Percentiles rank a stretch among this genome's conserved stretches.
phyloP scores from a whole-genome alignment of 2,888 invertebrate species.

The Cheilosia soror region DNA sequence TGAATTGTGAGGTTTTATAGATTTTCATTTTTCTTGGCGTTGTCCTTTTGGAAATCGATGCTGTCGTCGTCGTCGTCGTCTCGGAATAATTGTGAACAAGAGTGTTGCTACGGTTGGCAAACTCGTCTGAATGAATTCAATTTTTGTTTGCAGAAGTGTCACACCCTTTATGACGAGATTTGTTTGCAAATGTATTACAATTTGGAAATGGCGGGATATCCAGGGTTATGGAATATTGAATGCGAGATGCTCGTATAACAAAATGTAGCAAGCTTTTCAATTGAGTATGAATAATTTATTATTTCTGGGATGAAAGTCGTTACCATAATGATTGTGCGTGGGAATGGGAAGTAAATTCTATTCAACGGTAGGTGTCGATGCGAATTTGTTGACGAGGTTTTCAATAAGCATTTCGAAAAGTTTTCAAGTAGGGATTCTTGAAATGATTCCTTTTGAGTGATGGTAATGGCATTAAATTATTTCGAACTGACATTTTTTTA shows the following conservation, averaged over 20 bases:
- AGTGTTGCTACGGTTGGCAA: constrained; percentile 3
- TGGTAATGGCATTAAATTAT: no score
- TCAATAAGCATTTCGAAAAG: no score
- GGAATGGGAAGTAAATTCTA: background rate
- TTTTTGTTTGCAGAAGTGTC: constrained; percentile 27
- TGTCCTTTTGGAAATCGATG: constrained; percentile 9
- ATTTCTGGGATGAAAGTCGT: background rate
- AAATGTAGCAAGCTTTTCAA: constrained; percentile 9
- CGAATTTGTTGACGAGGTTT: background rate
- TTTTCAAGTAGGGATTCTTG: no score
- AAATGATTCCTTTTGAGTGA: no score
- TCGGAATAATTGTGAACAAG: constrained; percentile 15
- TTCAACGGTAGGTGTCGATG: background rate
- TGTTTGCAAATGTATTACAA: constrained; percentile 31
- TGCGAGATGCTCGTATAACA: background rate
- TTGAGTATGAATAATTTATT: constrained; percentile 19
- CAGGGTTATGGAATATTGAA: constrained; percentile 24
- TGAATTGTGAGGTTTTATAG: background rate
- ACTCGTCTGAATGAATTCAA: constrained; percentile 3
- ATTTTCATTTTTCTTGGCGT: background rate
- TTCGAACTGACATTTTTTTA: no score
- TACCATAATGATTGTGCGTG: background rate
- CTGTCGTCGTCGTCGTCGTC: constrained; percentile 9
- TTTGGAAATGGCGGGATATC: constrained; percentile 1
- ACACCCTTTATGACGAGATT: constrained; percentile 29